Evolutionary conservation across 2,797 vertebrate species (phyloP).

Genomic region (Poecilia picta): DNA sequence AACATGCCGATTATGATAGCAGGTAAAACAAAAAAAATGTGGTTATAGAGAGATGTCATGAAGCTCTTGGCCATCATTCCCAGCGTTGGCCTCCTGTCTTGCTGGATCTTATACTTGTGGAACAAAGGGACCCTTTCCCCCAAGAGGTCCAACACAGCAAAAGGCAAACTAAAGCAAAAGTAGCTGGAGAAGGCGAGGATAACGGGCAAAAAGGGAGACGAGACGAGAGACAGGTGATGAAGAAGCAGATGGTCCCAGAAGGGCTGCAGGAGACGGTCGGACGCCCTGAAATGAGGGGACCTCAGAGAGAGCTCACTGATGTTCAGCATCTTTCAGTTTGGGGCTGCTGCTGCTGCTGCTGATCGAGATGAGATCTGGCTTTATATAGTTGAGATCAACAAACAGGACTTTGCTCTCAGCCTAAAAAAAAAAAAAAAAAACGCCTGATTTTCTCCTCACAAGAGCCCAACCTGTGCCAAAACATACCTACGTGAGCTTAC

Average conservation of each 20-base stretch:
- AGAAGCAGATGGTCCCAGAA: slow-evolving; percentile 72
- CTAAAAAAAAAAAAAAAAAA: slow-evolving; percentile 7
- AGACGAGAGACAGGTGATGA: slow-evolving; percentile 66
- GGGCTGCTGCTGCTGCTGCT: slow-evolving; percentile 14
- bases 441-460: neutral
- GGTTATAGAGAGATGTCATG: slow-evolving; percentile 64
- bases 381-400: slow-evolving; percentile 50
- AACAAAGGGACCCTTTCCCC: slow-evolving; percentile 69
- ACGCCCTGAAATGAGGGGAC: slow-evolving; percentile 35
- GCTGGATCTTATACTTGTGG: slow-evolving; percentile 81
- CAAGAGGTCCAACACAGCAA: slow-evolving; percentile 75
- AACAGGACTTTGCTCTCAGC: slow-evolving; percentile 39
- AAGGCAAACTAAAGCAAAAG: slow-evolving; percentile 77
- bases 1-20: slow-evolving; percentile 55
- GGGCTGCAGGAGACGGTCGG: slow-evolving; percentile 71
- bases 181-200: slow-evolving; percentile 78
- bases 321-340: slow-evolving; percentile 65
- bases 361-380: slow-evolving; percentile 21
- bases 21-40: slow-evolving; percentile 77
- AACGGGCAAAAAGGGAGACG: slow-evolving; percentile 75
- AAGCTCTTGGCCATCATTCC: slow-evolving; percentile 75
- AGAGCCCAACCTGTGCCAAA: slow-evolving; percentile 18
- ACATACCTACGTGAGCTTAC: slow-evolving; percentile 44
- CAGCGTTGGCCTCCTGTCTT: slow-evolving; percentile 63
- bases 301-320: slow-evolving; percentile 43